Evolutionary conservation across 2,797 vertebrate genomes (phyloP).

Genomic region (Neostethus bicornis): DNA sequence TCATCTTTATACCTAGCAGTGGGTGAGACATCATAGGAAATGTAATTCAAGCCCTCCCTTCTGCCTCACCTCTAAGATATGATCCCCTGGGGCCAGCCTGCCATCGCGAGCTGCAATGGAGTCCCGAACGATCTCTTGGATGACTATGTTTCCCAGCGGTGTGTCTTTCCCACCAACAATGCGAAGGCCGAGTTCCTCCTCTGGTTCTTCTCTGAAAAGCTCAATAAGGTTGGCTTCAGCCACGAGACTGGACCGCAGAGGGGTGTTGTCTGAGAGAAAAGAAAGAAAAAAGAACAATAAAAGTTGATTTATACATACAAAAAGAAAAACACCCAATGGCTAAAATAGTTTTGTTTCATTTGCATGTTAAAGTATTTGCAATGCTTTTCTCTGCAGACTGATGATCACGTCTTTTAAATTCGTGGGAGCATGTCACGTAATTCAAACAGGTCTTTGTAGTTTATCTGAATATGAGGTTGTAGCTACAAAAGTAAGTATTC

Average conservation of each 20-base stretch:
- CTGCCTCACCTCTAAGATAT: conserved; percentile 88
- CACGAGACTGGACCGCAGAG: conserved; percentile 87
- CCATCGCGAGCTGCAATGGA: conserved; percentile 85
- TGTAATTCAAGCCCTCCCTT: conserved; percentile 2
- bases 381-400: too few relatives aligned
- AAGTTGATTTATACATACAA: background rate
- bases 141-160: conserved; percentile 90
- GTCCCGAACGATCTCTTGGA: conserved; percentile 89
- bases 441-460: too few relatives aligned
- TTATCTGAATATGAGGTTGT: too few relatives aligned
- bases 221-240: conserved; percentile 88
- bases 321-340: too few relatives aligned
- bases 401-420: too few relatives aligned
- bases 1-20: background rate
- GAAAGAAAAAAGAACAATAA: conserved; percentile 2
- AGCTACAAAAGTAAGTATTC: too few relatives aligned
- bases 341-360: too few relatives aligned
- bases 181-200: conserved; percentile 88
- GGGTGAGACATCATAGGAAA: conserved; percentile 1
- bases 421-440: too few relatives aligned
- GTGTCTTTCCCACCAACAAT: conserved; percentile 95
- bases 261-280: conserved; percentile 79
- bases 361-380: too few relatives aligned
- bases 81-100: conserved; percentile 90
- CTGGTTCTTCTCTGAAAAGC: conserved; percentile 85